phyloP scores from a whole-genome alignment of 2,888 invertebrate genomes.

The Iphiclides podalirius region DNA sequence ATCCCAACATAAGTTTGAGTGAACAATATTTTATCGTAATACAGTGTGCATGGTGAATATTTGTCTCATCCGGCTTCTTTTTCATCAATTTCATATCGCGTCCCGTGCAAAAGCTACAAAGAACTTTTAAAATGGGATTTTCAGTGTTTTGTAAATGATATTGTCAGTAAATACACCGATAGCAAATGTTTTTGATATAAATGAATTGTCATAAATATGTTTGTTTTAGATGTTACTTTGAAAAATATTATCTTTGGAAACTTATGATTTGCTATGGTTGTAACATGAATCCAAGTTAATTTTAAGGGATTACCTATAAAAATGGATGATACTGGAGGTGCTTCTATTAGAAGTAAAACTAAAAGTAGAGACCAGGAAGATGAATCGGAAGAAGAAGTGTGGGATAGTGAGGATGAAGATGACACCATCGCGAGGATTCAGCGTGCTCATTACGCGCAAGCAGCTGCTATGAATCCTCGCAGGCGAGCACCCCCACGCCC shows the following conservation, averaged over 20 bases:
- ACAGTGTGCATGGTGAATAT: conserved; percentile 49
- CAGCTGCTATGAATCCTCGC: conserved; percentile 66
- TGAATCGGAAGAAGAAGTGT: conserved; percentile 60
- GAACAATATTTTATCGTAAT: conserved; percentile 37
- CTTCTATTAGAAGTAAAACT: conserved; percentile 53
- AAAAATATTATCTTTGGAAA: conserved; percentile 18
- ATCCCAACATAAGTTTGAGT: conserved; percentile 36
- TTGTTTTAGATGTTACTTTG: conserved; percentile 19
- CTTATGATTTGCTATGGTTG: conserved; percentile 11
- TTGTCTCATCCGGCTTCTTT: conserved; percentile 61
- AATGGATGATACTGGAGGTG: conserved; percentile 63
- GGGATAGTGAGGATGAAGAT: conserved; percentile 71
- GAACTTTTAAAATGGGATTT: conserved; percentile 45
- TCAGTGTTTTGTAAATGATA: conserved; percentile 27
- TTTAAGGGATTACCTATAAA: conserved; percentile 14
- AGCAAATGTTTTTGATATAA: conserved; percentile 14
- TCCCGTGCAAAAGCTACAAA: conserved; percentile 63
- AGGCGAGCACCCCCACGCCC: conserved; percentile 57
- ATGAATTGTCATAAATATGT: conserved; percentile 19
- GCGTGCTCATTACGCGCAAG: conserved; percentile 69
- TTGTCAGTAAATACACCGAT: conserved; percentile 2
- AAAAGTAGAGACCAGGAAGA: conserved; percentile 51
- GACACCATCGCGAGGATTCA: conserved; percentile 74
- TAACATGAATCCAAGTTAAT: conserved; percentile 24
- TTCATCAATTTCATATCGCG: conserved; percentile 53